Evolutionary conservation across 2,888 invertebrate species (phyloP), one percentile per base, ranked within the genome.

Genomic region (Capitulum mitella): DNA sequence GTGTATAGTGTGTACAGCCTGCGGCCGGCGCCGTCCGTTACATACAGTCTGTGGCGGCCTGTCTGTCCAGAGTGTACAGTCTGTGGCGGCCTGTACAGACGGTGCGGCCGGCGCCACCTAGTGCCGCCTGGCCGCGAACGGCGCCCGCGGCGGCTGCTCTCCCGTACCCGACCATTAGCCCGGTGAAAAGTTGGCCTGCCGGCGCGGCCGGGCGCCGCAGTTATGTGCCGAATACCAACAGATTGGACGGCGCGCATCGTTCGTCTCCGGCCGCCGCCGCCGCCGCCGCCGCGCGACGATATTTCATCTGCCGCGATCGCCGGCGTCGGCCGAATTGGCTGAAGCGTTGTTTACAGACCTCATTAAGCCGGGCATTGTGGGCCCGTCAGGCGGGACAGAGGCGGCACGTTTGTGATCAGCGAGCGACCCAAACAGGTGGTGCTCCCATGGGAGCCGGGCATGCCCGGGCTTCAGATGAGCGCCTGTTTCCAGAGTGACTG

Each of bases 321-420:
- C 58, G 58, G 58, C 58, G 58, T 19, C 29, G 58, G 58, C n/a
- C 10, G 58, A 22, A 58, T 58, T n/a, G 58, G 58, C 29, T 14
- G 10, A 1, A 58, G 58, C 22, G 58, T 58, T 58, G 58, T 58
- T 58, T 58, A 58, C 58, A 58, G 29, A 58, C 58, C 58, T 58
- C 58, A 58, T 58, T 58, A 58, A 58, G 29, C 58, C 29, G 58
- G 58, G 22, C 58, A 29, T 58, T 58, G 58, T 58, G n/a, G 58
- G n/a, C n/a, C 58, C 29, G 58, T 58, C 58, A 16, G 51, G 10
- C n/a, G 58, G 0, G 58, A 43, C 58, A n/a, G n/a, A n/a, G 58
- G 58, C 58, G n/a, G 58, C 58, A 8, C 8, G 29, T n/a, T 29
- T 58, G 29, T 58, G 16, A n/a, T 29, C n/a, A 12, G 43, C 6